Evolutionary conservation across 2,113 vertebrate genomes (phyloP).

Genomic region (rabbit (Oryctolagus cuniculus)): DNA sequence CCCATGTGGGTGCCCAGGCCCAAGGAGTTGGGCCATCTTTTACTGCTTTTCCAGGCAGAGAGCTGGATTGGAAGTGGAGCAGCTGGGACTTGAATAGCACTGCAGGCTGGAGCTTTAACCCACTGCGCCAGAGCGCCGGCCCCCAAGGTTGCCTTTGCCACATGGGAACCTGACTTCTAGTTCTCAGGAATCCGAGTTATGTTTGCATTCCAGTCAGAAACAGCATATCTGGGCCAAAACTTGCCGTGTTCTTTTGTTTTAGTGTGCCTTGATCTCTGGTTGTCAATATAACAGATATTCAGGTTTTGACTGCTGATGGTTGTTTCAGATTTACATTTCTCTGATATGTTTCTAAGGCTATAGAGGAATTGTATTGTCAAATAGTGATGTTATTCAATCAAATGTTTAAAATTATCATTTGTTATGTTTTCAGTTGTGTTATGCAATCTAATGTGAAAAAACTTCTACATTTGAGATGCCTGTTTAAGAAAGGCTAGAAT

Average conservation of each 20-base stretch:
- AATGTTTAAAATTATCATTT: background rate
- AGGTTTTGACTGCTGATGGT: background rate
- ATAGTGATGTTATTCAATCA: conserved; percentile 22
- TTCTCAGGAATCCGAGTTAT: background rate
- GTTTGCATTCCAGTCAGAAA: background rate
- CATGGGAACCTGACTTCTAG: background rate
- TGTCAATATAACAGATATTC: background rate
- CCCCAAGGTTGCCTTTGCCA: background rate
- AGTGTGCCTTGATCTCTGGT: background rate
- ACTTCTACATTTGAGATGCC: background rate
- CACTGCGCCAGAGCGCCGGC: too few relatives aligned
- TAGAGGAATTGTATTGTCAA: background rate
- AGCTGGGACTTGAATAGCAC: too few relatives aligned
- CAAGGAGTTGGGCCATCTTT: too few relatives aligned
- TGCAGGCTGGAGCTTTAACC: too few relatives aligned
- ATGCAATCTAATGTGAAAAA: background rate
- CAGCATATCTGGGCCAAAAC: background rate
- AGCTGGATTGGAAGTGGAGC: too few relatives aligned
- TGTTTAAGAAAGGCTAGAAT: background rate
- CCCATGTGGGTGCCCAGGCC: too few relatives aligned
- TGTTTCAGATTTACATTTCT: background rate
- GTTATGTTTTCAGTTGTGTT: background rate
- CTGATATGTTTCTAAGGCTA: background rate
- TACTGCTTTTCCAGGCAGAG: too few relatives aligned
- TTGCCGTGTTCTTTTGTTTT: background rate